A percentile compares a stretch with the other conserved stretches of the same genome.
phyloP scores from a whole-genome alignment of 2,888 invertebrate genomes.

The Aplocera efformata region DNA sequence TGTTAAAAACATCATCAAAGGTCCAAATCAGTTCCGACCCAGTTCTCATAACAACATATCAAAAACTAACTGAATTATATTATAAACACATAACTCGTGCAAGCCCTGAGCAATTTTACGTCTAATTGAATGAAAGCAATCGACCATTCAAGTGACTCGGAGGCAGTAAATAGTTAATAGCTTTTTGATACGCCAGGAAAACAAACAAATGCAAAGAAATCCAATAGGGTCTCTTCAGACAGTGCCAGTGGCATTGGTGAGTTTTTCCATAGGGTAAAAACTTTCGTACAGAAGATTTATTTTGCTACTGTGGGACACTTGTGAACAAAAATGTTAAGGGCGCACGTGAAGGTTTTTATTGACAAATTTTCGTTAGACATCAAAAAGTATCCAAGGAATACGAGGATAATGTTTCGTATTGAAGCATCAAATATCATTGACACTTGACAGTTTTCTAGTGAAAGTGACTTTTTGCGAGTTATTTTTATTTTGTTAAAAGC shows the following conservation, averaged over 20 bases:
- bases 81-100: constrained; percentile 25
- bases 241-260: too few relatives aligned
- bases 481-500: too few relatives aligned
- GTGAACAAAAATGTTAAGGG: too few relatives aligned
- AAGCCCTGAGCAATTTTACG: constrained; percentile 71
- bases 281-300: too few relatives aligned
- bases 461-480: too few relatives aligned
- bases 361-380: constrained; percentile 32
- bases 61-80: constrained; percentile 3
- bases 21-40: neutral
- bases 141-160: constrained; percentile 66
- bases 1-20: neutral
- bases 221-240: neutral
- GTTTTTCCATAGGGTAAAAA: too few relatives aligned
- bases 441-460: too few relatives aligned
- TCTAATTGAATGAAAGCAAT: constrained; percentile 74
- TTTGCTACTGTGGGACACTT: too few relatives aligned
- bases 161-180: constrained; percentile 66
- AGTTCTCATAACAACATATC: neutral
- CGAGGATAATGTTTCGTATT: too few relatives aligned
- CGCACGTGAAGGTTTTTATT: too few relatives aligned
- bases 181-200: constrained; percentile 58
- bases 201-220: constrained; percentile 35
- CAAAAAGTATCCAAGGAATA: constrained; percentile 36
- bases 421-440: too few relatives aligned